phyloP scores from a whole-genome alignment of 2,113 vertebrate genomes.

The Ictalurus punctatus region DNA sequence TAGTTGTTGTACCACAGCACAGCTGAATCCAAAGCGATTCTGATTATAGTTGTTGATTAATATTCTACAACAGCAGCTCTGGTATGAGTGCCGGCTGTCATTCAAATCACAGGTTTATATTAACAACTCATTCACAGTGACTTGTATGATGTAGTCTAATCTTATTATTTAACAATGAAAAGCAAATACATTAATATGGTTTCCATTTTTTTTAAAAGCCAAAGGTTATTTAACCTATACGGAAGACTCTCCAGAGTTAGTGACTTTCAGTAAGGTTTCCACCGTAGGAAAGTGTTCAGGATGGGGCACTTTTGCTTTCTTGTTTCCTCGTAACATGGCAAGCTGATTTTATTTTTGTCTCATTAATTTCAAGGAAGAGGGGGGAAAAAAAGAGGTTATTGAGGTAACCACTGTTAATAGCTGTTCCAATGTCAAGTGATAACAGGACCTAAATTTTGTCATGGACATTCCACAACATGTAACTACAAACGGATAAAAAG shows the following conservation, averaged over 20 bases:
- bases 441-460: background rate
- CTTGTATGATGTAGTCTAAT: background rate
- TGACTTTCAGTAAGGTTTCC: background rate
- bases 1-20: background rate
- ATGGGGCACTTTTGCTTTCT: background rate
- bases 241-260: background rate
- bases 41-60: background rate
- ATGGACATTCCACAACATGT: background rate
- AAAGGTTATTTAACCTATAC: background rate
- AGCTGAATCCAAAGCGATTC: background rate
- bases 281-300: background rate
- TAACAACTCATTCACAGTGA: background rate
- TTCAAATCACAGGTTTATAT: background rate
- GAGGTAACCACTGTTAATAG: background rate
- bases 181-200: background rate
- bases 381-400: too few species aligned
- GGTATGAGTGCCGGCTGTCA: too few species aligned
- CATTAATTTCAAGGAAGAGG: too few species aligned
- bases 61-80: background rate
- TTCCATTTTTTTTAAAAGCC: too few species aligned
- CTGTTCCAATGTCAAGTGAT: background rate
- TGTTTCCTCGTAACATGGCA: background rate
- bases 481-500: background rate
- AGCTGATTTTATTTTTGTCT: background rate
- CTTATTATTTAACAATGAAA: background rate